Percentiles rank a stretch among this genome's conserved stretches.
phyloP scores from a whole-genome alignment of 35 echinoderm and acorn worm genomes.

The Antedon bifida region DNA sequence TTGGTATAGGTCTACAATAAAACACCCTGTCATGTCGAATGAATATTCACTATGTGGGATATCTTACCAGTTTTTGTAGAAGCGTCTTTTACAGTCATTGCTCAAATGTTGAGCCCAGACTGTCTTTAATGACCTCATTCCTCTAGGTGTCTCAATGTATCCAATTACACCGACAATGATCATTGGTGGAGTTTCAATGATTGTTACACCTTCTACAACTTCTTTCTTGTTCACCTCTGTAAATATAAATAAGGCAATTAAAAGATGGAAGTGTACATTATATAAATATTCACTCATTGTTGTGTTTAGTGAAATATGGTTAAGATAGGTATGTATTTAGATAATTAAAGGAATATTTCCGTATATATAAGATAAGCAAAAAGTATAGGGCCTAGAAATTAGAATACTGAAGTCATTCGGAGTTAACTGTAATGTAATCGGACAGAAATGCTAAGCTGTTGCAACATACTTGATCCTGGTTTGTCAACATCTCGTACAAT shows the following conservation, averaged over 20 bases:
- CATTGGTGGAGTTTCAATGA: constrained; percentile 89
- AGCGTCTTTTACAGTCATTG: constrained; percentile 94
- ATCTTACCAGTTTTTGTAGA: constrained; percentile 99
- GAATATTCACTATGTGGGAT: neutral
- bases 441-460: no score
- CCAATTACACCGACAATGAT: constrained; percentile 82
- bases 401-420: no score
- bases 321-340: no score
- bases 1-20: no score
- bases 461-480: constrained; percentile 91
- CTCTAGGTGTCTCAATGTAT: constrained; percentile 88
- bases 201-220: constrained; percentile 86
- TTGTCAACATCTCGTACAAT: constrained; percentile 86
- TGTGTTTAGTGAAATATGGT: neutral
- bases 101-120: constrained; percentile 96
- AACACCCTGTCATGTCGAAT: neutral
- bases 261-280: no score
- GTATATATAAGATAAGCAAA: no score
- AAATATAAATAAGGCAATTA: constrained; percentile 8
- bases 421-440: no score
- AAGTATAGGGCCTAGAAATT: no score
- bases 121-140: constrained; percentile 78
- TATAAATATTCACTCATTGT: neutral
- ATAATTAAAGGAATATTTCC: no score
- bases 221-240: constrained; percentile 97